Evolutionary conservation across 1,140 invertebrate genomes (phyloP), one percentile per base, ranked within the genome.

Genomic region (Drosophila orosa): DNA sequence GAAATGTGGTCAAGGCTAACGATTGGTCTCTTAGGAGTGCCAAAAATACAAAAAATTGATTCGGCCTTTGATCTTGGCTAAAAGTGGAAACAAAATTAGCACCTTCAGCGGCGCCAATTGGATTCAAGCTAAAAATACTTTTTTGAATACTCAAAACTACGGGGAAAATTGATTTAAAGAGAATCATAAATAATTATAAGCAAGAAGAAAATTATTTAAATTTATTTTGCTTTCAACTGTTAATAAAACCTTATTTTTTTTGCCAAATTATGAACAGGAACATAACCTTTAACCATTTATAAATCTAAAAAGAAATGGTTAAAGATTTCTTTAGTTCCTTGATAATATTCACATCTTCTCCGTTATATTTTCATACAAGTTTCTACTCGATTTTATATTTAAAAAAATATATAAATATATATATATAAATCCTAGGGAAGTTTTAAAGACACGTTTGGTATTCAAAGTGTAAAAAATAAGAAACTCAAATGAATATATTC

Each of bases 1-100:
- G 55, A 63, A 78, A 72, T 79, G 80, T 83, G 75, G 74, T 65
- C 74, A 55, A 55, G 54, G 74, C 40, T 33, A 66, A 63, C 33
- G 19, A 17, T 10, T 42, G 24, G 3, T 19, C 31, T 44, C 22
- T 13, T 5, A 37, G 29, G 13, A 42, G 61, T 35, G 29, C 12
- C 7, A 37, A 35, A 35, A 37, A n/a, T n/a, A n/a, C n/a, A n/a
- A 15, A 37, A 35, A 35, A 31, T n/a, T 15, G n/a, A 13, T 9
- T 7, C 9, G 15, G 29, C n/a, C 65, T 71, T 71, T 71, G 67
- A 71, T 71, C 67, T 71, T 31, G 22, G 3, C 50, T 5, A 33
- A 13, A 35, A 35, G 24, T 57, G 40, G 19, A 37, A 71, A 71
- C 40, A 22, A 33, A 48, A 71, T 71, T 71, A 71, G 50, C 67